These are phyloP conservation scores for Girardinichthys multiradiatus DNA, from an alignment of 2,113 vertebrate species.

Conservation along the genomic window DNA sequence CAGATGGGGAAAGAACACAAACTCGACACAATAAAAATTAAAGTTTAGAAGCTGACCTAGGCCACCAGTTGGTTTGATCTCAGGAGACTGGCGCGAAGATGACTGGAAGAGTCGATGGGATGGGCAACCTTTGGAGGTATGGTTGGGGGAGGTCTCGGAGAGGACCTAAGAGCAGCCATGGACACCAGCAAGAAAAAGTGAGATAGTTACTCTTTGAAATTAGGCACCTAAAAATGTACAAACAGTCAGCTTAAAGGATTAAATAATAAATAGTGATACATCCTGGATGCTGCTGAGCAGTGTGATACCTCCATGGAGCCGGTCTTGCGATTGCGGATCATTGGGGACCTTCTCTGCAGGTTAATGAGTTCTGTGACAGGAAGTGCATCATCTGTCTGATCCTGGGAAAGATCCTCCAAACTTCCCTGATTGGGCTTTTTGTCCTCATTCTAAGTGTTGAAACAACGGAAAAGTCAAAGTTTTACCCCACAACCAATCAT, in stretches of 20 bases:
- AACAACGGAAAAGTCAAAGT: neutral
- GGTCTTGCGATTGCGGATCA: constrained; percentile 89
- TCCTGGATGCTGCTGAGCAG: too few relatives aligned
- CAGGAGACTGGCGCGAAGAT: constrained; percentile 88
- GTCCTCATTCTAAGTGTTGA: constrained; percentile 85
- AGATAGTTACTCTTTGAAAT: too few relatives aligned
- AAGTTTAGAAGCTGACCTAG: constrained; percentile 82
- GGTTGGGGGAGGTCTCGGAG: constrained; percentile 86
- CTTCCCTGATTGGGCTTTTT: constrained; percentile 90
- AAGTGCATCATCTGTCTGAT: constrained; percentile 81
- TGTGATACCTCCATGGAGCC: constrained; percentile 94
- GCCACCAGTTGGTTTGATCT: constrained; percentile 89
- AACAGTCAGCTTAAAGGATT: too few relatives aligned
- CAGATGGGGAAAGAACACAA: neutral
- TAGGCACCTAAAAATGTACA: too few relatives aligned
- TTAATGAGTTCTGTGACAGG: constrained; percentile 80
- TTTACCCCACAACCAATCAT: neutral
- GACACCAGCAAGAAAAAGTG: constrained; percentile 31
- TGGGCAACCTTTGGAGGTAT: constrained; percentile 79
- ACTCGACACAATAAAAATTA: constrained; percentile 4
- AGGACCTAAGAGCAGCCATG: constrained; percentile 85
- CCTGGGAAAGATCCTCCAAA: constrained; percentile 87
- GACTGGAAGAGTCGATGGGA: constrained; percentile 92
- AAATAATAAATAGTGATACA: neutral
- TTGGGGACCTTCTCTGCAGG: constrained; percentile 85